Evolutionary conservation across 2,113 vertebrate genomes (phyloP), one percentile per base, ranked within the genome.

Genomic region (Vimba vimba): DNA sequence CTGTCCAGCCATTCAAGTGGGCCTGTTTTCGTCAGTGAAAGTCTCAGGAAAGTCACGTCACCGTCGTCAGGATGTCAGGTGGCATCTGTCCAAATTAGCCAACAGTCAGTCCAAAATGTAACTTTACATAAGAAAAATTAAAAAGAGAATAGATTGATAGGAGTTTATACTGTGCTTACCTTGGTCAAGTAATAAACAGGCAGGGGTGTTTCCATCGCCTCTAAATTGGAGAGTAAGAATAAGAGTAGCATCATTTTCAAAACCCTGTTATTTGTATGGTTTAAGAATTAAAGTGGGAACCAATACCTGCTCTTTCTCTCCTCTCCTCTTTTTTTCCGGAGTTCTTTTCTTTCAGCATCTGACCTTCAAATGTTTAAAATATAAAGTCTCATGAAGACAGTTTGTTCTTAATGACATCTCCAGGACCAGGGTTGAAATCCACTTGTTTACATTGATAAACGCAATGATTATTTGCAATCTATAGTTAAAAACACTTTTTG

Each of bases 41-140:
- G 25, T 30, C 62, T 66, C 1, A 11, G 2, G 9, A 30, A 66
- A 10, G 62, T 25, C 62, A 66, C 3, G 1, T 66, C 62, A 2
- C 62, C 62, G 6, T 66, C 25, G 2, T 59, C 57, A 66, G 62
- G 11, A 66, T 66, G 10, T 66, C 25, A 4, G 1, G 62, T 30
- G 62, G 62, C 62, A 66, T 66, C 25, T 66, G 62, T 66, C 62
- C 62, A 66, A 30, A 60, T n/a, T 60, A 66, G 9, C 62, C n/a
- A 66, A 30, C 25, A 66, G 62, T 66, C 27, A 64, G 57, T 59
- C 57, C 8, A 59, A 59, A 60, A 60, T 60, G 57, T 10, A 3
- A n/a, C 21, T n/a, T 2, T 60, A n/a, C 2, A 60, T 60, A 60
- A 57, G 2, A 57, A 6, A 23, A 23, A 57, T 57, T 8, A 57